Base-by-base conservation (phyloP, 2,113 vertebrate genomes). In the Forbesichthys papilliferus region DNA sequence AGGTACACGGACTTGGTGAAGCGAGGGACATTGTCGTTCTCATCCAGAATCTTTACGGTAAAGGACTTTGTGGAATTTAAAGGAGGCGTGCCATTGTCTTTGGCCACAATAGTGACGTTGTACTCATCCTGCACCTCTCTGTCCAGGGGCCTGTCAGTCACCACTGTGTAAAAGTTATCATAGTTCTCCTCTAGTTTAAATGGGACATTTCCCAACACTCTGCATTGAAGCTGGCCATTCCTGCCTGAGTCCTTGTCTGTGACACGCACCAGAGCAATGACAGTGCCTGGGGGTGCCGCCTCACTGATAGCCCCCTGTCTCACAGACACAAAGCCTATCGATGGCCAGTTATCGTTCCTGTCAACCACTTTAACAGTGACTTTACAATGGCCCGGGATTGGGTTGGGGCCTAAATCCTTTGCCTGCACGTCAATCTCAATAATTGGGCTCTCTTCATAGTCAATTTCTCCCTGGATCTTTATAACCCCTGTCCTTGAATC, bases 231-330 rank as follows among this genome's bases (percentile, higher is more conserved):
- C 87, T 98, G 97, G 47, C 98, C 97, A 0, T 99, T 99, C 77
- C 95, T 95, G 56, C 97, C 97, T 0, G 96, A 96, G 88, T 99
- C 98, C 46, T 96, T 94, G 87, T 99, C 98, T 0, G 96, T 98
- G 84, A 98, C 97, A 71, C 97, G 88, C 52, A 99, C 97, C 62
- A 99, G 88, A 66, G 98, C 97, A 76, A 99, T 97, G 81, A 99
- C 96, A 0, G 98, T 98, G 80, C 96, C 96, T 0, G 96, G 94
- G 48, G 96, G 94, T 68, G 96, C 95, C 53, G 96, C 96, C 85
- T 99, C 98, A n/a, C 97, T 98, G 87, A 99, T 94, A 62, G 96
- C 96, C 89, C 97, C 97, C 90, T 99, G 98, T 83, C 96, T 94
- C 81, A 99, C 96, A 0, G 97, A 98, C 77, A 99, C 96, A 77